Evolutionary conservation across 2,113 vertebrate genomes (phyloP).

Genomic region (Phyllostomus hastatus): DNA sequence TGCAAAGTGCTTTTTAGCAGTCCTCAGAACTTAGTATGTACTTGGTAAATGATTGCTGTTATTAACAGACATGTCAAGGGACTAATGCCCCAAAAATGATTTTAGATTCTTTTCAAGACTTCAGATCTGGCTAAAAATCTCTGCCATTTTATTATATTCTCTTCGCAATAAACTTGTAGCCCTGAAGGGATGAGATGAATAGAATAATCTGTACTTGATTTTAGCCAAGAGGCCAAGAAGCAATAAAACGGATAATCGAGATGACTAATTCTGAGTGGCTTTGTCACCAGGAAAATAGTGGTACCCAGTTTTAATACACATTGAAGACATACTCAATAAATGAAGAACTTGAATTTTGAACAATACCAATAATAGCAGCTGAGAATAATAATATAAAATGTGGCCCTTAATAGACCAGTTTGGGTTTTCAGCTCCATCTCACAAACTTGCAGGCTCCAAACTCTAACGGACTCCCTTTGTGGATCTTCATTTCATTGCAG

Average conservation of each 20-base stretch:
- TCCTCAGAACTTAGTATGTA: not conserved
- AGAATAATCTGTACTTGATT: not conserved
- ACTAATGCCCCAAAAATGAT: not conserved
- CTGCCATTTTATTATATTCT: not conserved
- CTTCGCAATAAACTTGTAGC: not conserved
- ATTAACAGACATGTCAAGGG: not conserved
- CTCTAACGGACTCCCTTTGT: not conserved
- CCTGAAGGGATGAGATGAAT: not conserved
- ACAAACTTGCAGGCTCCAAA: not conserved
- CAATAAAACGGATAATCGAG: not conserved
- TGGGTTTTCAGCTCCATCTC: not conserved
- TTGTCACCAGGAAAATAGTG: not conserved
- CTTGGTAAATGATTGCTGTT: not conserved
- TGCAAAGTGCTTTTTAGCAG: not conserved
- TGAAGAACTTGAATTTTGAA: not conserved
- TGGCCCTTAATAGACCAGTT: not conserved
- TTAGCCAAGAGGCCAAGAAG: too few relatives aligned
- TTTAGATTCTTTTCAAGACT: not conserved
- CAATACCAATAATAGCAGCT: not conserved
- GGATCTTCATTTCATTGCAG: not conserved
- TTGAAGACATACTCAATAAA: not conserved
- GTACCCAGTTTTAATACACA: not conserved
- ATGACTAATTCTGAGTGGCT: not conserved
- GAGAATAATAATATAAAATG: not conserved
- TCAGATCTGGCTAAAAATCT: not conserved